phyloP scores from a whole-genome alignment of 2,888 invertebrate species.

The Amphipyra berbera region DNA sequence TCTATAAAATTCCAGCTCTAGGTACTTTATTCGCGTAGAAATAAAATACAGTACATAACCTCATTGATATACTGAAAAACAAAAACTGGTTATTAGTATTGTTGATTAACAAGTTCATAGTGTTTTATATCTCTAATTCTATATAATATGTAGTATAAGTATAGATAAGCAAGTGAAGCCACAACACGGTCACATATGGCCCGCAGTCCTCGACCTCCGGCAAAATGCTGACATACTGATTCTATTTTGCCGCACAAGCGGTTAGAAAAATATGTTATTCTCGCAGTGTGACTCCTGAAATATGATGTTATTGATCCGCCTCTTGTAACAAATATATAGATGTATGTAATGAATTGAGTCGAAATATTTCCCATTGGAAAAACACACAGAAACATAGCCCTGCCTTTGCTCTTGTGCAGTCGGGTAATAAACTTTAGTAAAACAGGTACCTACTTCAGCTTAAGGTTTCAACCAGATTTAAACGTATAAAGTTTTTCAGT shows the following conservation, averaged over 20 bases:
- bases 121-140: neutral
- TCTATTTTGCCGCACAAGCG: slow-evolving; percentile 68
- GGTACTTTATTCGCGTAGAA: no score
- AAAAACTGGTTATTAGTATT: no score
- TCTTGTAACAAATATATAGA: slow-evolving; percentile 38
- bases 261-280: slow-evolving; percentile 75
- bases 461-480: neutral
- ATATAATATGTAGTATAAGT: slow-evolving; percentile 2
- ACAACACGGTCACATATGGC: slow-evolving; percentile 72
- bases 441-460: neutral
- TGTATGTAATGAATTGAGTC: slow-evolving; percentile 1
- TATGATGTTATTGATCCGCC: slow-evolving; percentile 66
- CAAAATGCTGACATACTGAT: slow-evolving; percentile 71
- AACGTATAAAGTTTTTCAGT: neutral
- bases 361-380: neutral
- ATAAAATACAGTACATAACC: no score
- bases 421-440: neutral
- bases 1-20: no score
- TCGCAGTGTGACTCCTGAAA: slow-evolving; percentile 63
- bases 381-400: neutral
- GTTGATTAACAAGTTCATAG: neutral
- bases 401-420: neutral
- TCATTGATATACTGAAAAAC: no score
- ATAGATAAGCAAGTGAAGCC: slow-evolving; percentile 41
- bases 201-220: slow-evolving; percentile 62